Evolutionary conservation across 2,797 vertebrate genomes (phyloP), one percentile per base, ranked within the genome.

Genomic region (Scomberomorus guttatus): DNA sequence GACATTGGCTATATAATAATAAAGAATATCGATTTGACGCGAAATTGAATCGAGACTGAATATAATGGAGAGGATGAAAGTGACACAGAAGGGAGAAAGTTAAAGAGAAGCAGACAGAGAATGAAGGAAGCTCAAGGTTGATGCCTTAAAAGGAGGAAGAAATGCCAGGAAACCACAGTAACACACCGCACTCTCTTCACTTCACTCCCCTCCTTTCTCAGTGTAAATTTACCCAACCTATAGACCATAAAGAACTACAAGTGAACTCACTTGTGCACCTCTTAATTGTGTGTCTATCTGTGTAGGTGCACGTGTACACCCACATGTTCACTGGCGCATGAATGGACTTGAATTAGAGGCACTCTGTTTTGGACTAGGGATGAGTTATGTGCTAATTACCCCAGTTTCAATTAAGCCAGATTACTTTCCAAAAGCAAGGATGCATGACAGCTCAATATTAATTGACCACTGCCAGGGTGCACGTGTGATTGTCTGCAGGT

Each of bases 371-470:
- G 52, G 32, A 61, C 20, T 46, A 58, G 44, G 39, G 65, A 64
- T 11, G 51, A 83, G 59, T 80, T 70, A 77, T 79, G 44, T 62
- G 58, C 64, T 84, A 84, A 83, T 86, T 81, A 79, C 52, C 39
- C 1, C 18, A 72, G 24, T 90, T 79, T 83, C 51, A 85, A 79
- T 87, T 79, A 81, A 81, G 55, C 64, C 46, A 57, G 63, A 86
- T 83, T 71, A 80, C 74, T 80, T 79, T 75, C 51, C 66, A 73
- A 75, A 77, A 61, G 72, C 81, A 65, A 58, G 58, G 74, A 70
- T 77, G 82, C 82, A 72, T 82, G 71, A 64, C 77, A 80, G 82
- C 58, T 78, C 75, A 18, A 46, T 81, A 86, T 75, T 67, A 80
- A 84, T 73, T 67, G 75, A 67, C 60, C 29, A 15, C n/a, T 27